Conservation (phyloP, 2,113 vertebrate genomes). For the Eidolon helvum region DNA sequence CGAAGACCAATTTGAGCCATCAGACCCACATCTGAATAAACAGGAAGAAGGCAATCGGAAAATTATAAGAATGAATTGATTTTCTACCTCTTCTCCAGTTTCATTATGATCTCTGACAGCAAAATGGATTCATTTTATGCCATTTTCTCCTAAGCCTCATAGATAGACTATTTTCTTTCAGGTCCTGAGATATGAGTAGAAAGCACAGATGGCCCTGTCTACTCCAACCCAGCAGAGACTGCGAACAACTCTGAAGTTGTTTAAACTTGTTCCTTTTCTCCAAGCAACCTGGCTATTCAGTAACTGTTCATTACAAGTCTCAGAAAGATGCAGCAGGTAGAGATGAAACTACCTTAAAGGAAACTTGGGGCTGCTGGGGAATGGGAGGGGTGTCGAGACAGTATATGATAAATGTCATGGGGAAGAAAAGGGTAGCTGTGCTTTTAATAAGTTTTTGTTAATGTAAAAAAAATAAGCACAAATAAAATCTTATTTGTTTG, state of each 20-base stretch:
- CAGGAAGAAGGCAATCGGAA: conserved; percentile 77
- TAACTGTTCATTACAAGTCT: conserved; percentile 54
- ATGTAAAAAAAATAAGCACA: background rate
- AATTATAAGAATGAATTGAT: conserved; percentile 80
- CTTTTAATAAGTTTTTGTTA: background rate
- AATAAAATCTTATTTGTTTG: conserved; percentile 8
- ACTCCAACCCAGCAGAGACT: conserved; percentile 35
- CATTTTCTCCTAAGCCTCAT: conserved; percentile 69
- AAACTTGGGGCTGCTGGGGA: background rate
- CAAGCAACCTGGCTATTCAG: conserved; percentile 40
- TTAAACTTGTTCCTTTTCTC: conserved; percentile 67
- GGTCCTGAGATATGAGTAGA: conserved; percentile 50
- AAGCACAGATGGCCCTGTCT: conserved; percentile 63
- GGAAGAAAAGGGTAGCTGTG: background rate
- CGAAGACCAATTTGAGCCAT: conserved; percentile 78
- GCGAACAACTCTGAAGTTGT: conserved; percentile 56
- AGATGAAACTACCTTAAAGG: background rate
- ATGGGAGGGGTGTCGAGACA: background rate
- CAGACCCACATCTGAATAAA: conserved; percentile 76
- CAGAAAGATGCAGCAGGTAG: background rate
- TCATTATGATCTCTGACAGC: conserved; percentile 76
- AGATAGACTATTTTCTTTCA: conserved; percentile 70
- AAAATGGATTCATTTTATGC: conserved; percentile 75
- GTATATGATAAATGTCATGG: background rate
- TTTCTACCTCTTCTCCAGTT: conserved; percentile 67